Percentiles rank a stretch among this genome's conserved stretches.
Conservation (phyloP, 1,140 invertebrate genomes). For the Gonioctena quinquepunctata region DNA sequence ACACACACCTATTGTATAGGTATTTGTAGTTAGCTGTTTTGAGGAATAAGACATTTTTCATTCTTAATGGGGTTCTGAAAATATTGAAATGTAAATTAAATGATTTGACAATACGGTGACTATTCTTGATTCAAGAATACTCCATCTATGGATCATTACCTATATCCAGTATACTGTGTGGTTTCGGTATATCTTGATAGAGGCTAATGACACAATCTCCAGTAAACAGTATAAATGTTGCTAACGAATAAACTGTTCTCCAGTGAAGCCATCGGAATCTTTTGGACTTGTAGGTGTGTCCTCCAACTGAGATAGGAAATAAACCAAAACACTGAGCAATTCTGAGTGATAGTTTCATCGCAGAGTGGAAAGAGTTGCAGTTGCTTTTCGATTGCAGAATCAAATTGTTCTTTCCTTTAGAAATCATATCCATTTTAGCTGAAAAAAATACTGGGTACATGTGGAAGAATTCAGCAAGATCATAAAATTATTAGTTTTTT, state of each 20-base stretch:
- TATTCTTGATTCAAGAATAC: no score
- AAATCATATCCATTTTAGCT: neutral
- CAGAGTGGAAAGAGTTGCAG: conserved; percentile 8
- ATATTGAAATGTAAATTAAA: no score
- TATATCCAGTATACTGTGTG: neutral
- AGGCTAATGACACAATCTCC: neutral
- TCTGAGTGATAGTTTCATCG: conserved; percentile 18
- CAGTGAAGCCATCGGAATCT: conserved; percentile 22
- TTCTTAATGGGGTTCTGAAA: no score
- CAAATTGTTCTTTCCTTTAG: neutral
- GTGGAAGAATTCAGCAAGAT: no score
- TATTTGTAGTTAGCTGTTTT: no score
- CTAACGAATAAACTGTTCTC: conserved; percentile 18
- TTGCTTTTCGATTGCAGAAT: neutral
- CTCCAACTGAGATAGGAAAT: conserved; percentile 21
- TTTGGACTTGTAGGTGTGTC: neutral
- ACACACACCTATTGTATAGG: no score
- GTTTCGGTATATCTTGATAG: neutral
- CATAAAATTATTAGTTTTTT: no score
- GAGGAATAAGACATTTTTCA: no score
- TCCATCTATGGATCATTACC: no score
- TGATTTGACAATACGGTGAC: no score
- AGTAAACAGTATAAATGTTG: neutral
- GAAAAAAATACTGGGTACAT: no score
- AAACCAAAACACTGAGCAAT: conserved; percentile 29